A percentile compares a stretch with the other conserved stretches of the same genome.
Conservation (phyloP, 2,888 invertebrate species). For the Aphelenchoides bicaudatus region DNA sequence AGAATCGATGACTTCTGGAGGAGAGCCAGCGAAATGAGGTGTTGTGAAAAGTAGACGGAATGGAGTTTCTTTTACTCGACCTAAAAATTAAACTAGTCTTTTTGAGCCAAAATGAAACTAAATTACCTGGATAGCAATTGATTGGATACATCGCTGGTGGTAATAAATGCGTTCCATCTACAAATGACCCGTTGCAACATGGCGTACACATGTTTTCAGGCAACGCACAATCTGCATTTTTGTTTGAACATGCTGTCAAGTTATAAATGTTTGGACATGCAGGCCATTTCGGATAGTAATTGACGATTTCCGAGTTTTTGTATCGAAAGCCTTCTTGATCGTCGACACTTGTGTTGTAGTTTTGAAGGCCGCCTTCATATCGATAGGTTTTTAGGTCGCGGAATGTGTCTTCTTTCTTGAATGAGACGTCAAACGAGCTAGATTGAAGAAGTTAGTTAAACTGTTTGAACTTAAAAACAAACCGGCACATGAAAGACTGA, state of each 20-base stretch:
- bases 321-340: constrained; percentile 52
- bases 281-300: constrained; percentile 54
- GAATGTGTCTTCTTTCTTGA: constrained; percentile 27
- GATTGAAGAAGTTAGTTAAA: constrained; percentile 3
- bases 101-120: neutral
- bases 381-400: constrained; percentile 34
- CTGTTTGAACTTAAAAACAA: constrained; percentile 27
- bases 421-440: constrained; percentile 33
- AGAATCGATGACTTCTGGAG: constrained; percentile 36
- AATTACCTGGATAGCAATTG: constrained; percentile 33
- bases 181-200: constrained; percentile 37
- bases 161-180: constrained; percentile 32
- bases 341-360: constrained; percentile 48
- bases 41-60: constrained; percentile 50
- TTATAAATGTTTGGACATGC: constrained; percentile 33
- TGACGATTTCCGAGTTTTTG: constrained; percentile 42
- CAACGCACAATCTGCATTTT: constrained; percentile 38
- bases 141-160: constrained; percentile 38
- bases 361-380: constrained; percentile 30
- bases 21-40: constrained; percentile 47
- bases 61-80: constrained; percentile 41
- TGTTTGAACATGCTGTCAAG: constrained; percentile 32
- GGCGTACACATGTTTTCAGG: constrained; percentile 44
- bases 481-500: constrained; percentile 46
- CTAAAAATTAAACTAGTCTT: constrained; percentile 21